Base-by-base conservation (phyloP, 2,888 invertebrate species). In the Gastracanthus pulcherrimus region DNA sequence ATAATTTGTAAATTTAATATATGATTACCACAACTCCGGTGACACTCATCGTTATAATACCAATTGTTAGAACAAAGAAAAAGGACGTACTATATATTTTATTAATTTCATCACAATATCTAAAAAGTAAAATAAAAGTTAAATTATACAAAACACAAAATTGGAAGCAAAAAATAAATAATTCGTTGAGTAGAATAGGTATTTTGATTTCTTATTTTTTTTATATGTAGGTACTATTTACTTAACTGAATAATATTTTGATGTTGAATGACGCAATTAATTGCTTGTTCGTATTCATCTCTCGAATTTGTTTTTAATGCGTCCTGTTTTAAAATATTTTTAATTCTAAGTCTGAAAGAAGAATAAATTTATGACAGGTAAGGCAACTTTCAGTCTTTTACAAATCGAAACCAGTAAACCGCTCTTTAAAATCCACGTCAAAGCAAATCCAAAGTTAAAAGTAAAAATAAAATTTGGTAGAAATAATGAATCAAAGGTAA, bases 91-190 rank as follows among this genome's bases (percentile, higher is more conserved):
- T 58, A 26, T 58, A 58, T 11, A 58, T 58, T 36, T 70, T 13
- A 45, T 76, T 81, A 13, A 81, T 71, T 55, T 45, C 41, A 13
- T 76, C 66, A n/a, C 71, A 76, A 23, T 66, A 81, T 45, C 81
- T 81, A 26, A 4, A 71, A 48, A 5, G 2, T 38, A 55, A 3
- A 41, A 13, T 41, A 41, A 41, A 41, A 6, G 3, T 41, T 41
- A 4, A 41, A 13, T 16, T 41, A 41, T 41, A 13, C 16, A 16
- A n/a, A n/a, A n/a, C n/a, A n/a, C n/a, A n/a, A n/a, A n/a, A n/a
- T n/a, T n/a, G n/a, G n/a, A n/a, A n/a, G n/a, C n/a, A n/a, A n/a
- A n/a, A n/a, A n/a, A n/a, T n/a, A n/a, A n/a, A n/a, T n/a, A n/a
- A n/a, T n/a, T n/a, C n/a, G n/a, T n/a, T n/a, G n/a, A n/a, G n/a